These are phyloP conservation scores for Tethea ocularis DNA, from an alignment of 2,888 invertebrate species.

Conservation along the genomic window DNA sequence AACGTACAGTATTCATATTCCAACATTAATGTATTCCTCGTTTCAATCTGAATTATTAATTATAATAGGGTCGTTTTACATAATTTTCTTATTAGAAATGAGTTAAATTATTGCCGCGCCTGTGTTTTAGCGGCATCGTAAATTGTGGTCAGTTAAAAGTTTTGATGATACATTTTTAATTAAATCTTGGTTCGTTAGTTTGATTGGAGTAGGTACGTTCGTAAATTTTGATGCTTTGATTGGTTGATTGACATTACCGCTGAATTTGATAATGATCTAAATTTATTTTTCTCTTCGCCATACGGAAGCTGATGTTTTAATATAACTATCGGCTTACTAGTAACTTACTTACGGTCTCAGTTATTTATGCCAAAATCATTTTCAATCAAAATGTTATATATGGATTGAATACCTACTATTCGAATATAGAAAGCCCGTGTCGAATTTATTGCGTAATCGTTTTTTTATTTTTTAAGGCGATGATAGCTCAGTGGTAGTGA, in stretches of 20 bases:
- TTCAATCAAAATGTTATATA: conserved; percentile 34
- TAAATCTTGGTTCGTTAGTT: conserved; percentile 70
- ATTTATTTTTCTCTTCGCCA: conserved; percentile 26
- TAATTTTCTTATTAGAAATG: conserved; percentile 79
- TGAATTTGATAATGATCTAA: conserved; percentile 34
- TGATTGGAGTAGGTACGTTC: conserved; percentile 47
- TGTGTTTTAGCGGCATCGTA: conserved; percentile 79
- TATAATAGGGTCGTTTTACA: conserved; percentile 75
- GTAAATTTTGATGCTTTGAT: conserved; percentile 46
- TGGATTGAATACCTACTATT: not conserved
- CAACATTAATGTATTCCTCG: conserved; percentile 55
- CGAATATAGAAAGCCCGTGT: not conserved
- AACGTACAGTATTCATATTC: conserved; percentile 38
- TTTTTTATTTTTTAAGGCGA: no score
- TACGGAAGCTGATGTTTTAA: conserved; percentile 36
- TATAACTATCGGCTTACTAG: conserved; percentile 33
- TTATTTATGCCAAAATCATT: conserved; percentile 34
- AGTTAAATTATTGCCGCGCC: conserved; percentile 69
- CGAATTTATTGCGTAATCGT: not conserved
- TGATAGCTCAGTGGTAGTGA: no score
- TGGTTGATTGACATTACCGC: conserved; percentile 39
- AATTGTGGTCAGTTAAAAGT: conserved; percentile 63
- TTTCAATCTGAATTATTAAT: conserved; percentile 75
- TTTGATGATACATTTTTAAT: conserved; percentile 69
- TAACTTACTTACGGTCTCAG: conserved; percentile 38